Evolutionary conservation across 1,140 invertebrate genomes (phyloP), one percentile per base, ranked within the genome.

Genomic region (Adelges cooleyi): DNA sequence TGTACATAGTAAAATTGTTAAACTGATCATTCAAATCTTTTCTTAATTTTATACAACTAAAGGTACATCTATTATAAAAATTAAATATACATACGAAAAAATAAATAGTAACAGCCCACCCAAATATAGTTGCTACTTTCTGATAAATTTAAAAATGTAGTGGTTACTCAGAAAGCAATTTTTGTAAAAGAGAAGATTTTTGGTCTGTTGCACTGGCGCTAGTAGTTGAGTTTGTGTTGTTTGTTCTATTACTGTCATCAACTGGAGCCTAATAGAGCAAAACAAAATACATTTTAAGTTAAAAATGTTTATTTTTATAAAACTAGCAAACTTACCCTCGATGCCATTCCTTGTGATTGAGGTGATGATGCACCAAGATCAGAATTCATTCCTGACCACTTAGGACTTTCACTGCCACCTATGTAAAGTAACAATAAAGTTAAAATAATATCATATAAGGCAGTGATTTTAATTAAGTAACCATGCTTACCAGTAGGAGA

Each of bases 141-240:
- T 42, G 8, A 38, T 54, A 8, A 25, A 3, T 13, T 33, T 13
- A 25, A 48, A 15, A 23, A 42, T 2, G 51, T 18, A 22, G 38
- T 8, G 15, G 44, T 49, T 82, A 86, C 79, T 87, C 85, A 68
- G 85, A 88, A 72, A 88, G 76, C 72, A 87, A 77, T 75, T 87
- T 86, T 78, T 87, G 85, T 71, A 88, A 78, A 73, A 87, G 77
- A 70, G 84, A 86, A 65, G 84, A 84, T 73, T 84, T 85, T 71
- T 79, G 79, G 80, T 84, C 82, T 80, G 80, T 80, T 79, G 79
- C 79, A 70, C 75, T 74, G 70, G 75, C 79, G 70, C 75, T 74
- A 70, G 75, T 78, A 69, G 75, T 80, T 79, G 84, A 85, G 80
- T 85, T 84, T 82, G 84, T 82, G 85, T 80, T 81, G 85, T 73